A percentile compares a stretch with the other conserved stretches of the same genome.
Conservation (phyloP, 1,140 invertebrate species). For the Tetramorium alpestre region DNA sequence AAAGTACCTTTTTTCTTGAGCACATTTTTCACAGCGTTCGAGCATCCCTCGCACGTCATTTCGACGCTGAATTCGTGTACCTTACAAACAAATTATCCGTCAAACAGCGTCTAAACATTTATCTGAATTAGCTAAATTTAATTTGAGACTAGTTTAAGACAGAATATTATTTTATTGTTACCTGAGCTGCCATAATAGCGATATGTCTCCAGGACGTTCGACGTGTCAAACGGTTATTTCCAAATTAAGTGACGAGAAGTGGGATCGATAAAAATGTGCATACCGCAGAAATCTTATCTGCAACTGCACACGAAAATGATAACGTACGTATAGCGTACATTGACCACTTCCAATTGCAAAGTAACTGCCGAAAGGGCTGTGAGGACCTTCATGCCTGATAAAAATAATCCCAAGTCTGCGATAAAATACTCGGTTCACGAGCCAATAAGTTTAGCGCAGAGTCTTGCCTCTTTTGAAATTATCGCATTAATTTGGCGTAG, state of each 20-base stretch:
- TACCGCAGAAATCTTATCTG: constrained; percentile 44
- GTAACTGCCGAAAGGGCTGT: neutral
- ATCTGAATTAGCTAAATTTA: neutral
- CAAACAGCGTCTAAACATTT: neutral
- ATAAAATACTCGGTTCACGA: neutral
- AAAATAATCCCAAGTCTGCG: neutral
- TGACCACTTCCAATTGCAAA: neutral
- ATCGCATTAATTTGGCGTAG: neutral
- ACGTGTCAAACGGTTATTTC: constrained; percentile 31
- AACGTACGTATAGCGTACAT: neutral
- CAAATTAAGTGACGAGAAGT: neutral
- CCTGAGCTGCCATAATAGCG: constrained; percentile 71
- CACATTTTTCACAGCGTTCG: constrained; percentile 92
- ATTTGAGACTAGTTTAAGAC: neutral
- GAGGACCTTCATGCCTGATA: neutral
- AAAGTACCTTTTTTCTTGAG: constrained; percentile 90
- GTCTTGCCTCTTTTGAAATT: neutral
- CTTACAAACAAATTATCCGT: constrained; percentile 83
- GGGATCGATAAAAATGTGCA: neutral
- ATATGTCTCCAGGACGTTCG: neutral
- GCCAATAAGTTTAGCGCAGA: no score
- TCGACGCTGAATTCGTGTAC: constrained; percentile 93
- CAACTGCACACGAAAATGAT: neutral
- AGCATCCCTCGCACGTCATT: constrained; percentile 97
- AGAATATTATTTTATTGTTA: constrained; percentile 39